phyloP scores from a whole-genome alignment of 2,888 invertebrate genomes.

The Lepidonotus clava region DNA sequence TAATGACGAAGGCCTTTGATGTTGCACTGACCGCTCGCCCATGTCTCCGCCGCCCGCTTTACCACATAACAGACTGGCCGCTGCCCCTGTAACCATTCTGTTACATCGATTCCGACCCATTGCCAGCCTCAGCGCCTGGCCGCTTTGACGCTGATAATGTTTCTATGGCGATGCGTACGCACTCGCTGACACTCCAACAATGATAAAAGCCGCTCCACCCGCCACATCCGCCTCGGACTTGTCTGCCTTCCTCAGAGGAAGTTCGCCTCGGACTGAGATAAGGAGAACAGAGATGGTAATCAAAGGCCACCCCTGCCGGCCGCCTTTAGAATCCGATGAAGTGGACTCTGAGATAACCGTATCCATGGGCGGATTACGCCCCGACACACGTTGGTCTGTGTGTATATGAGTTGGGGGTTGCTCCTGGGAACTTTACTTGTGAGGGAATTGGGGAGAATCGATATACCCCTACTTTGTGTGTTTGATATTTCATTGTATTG shows the following conservation, averaged over 20 bases:
- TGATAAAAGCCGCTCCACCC: conserved; percentile 13
- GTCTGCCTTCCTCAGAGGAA: conserved; percentile 22
- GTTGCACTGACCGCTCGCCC: background rate
- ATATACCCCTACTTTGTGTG: background rate
- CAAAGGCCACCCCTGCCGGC: background rate
- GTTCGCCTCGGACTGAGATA: background rate
- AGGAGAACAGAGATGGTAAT: conserved; percentile 18
- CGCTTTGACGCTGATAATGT: conserved; percentile 40
- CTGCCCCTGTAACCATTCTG: background rate
- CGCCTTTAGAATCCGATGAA: background rate
- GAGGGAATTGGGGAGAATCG: background rate
- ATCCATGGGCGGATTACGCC: too few species aligned
- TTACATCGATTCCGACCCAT: background rate
- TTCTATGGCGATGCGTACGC: conserved; percentile 44
- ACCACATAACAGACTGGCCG: background rate
- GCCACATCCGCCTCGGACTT: conserved; percentile 12
- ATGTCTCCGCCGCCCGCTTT: background rate
- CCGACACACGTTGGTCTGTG: too few species aligned
- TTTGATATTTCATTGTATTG: background rate
- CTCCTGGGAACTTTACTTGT: background rate
- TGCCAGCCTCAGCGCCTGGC: background rate
- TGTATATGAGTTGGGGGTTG: too few species aligned
- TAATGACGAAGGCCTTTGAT: background rate
- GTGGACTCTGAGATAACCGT: too few species aligned
- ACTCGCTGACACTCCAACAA: conserved; percentile 24